A percentile compares a stretch with the other conserved stretches of the same genome.
phyloP scores from a whole-genome alignment of 2,113 vertebrate genomes.

The Aldabrachelys gigantea region DNA sequence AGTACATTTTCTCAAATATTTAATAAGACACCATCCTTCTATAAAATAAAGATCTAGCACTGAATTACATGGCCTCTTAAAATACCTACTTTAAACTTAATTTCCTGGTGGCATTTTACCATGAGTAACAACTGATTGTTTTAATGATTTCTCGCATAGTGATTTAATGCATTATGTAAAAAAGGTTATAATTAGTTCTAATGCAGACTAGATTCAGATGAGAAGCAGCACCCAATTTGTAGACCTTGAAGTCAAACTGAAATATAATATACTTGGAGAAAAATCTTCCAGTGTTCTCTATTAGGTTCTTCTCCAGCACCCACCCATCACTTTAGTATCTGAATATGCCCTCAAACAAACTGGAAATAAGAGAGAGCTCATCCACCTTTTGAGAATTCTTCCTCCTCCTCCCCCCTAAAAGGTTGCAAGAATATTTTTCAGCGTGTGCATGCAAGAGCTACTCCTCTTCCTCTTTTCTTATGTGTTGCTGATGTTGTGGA shows the following conservation, averaged over 20 bases:
- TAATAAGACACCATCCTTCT: background rate
- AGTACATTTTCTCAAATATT: background rate
- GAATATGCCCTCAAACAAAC: constrained; percentile 19
- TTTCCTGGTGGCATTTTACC: background rate
- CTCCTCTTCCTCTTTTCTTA: constrained; percentile 65
- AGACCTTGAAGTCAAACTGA: background rate
- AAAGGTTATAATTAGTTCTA: background rate
- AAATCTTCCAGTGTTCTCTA: background rate
- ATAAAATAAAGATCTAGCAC: background rate
- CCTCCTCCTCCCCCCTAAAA: background rate
- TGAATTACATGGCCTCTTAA: background rate
- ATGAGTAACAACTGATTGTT: background rate
- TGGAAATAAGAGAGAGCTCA: background rate
- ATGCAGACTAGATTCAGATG: background rate
- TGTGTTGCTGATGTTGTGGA: constrained; percentile 54
- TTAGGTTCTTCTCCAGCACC: background rate
- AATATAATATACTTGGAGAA: background rate
- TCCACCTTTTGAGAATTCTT: background rate
- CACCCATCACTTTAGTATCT: constrained; percentile 21
- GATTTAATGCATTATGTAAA: background rate
- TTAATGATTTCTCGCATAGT: background rate
- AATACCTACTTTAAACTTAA: background rate
- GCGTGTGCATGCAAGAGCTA: background rate
- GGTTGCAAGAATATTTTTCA: background rate
- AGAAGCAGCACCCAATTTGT: background rate